Evolutionary conservation across 2,888 invertebrate genomes (phyloP), one percentile per base, ranked within the genome.

Genomic region (Cephus nigrinus): DNA sequence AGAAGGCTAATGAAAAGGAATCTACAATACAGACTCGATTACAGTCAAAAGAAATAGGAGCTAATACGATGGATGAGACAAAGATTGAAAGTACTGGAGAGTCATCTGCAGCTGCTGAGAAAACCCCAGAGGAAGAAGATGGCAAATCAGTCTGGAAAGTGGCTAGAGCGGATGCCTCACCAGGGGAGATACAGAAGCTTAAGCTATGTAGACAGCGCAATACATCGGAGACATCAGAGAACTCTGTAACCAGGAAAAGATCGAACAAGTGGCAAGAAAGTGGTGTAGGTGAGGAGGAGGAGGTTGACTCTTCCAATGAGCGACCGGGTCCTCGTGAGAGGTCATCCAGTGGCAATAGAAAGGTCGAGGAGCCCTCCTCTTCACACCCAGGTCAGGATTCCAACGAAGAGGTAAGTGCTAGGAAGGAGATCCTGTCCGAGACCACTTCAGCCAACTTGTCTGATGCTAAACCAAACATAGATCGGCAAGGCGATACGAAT

Each of bases 181-280:
- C 91, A 4, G 94, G 94, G 12, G 94, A 94, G 88, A 94, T 94
- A 85, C 93, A 94, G 84, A 95, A 94, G 88, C 87, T 95, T 36
- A 95, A 95, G 88, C 93, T 95, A 83, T 95, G 94, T 85, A 90
- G 95, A 81, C 93, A 94, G 77, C 93, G 94, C 68, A 91, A 89
- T 83, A 86, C 85, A 73, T 88, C 90, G 79, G 91, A 91, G 83
- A 87, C 89, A 73, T 90, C 90, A 78, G 91, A 91, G 73, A 87
- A 86, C 73, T 87, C 89, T 81, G 85, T 87, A 32, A 87, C 85
- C 82, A 89, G 87, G 86, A 91, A 88, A 85, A 88, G 86, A 85
- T 88, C 88, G 82, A 88, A 84, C 88, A 91, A 89, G 86, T 89
- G 89, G 89, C 88, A 87, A 81, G 88, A 86, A 80, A 82, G 86